Evolutionary conservation across 2,888 invertebrate species (phyloP), one percentile per base, ranked within the genome.

Genomic region (Hecatera dysodea): DNA sequence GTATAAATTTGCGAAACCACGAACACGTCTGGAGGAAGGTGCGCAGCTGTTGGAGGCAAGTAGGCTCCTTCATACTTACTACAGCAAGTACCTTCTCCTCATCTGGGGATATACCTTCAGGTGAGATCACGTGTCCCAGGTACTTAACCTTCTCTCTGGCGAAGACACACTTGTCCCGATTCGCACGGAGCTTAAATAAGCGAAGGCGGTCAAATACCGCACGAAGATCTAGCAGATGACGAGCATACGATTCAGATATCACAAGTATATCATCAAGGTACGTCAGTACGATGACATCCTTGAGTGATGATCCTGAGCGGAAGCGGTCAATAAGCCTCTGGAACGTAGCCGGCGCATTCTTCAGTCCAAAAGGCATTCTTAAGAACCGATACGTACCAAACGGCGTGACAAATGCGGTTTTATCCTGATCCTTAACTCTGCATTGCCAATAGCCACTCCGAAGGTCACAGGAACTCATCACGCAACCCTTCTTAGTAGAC

Each of bases 151-250:
- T n/a, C 1, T 46, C n/a, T 9, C 46, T n/a, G 9, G 46, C 46
- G 3, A 46, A 46, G 46, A n/a, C n/a, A n/a, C 46, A 46, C 46
- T 46, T n/a, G 4, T 46, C n/a, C 2, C 46, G n/a, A 8, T 50
- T 24, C 4, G 24, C 50, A 24, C 15, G 15, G 4, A 22, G 12
- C 11, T 24, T 24, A 50, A 56, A 56, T 0, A 56, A 1, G 1
- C 56, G 56, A 8, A 56, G 22, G 6, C 56, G 56, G 17, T 56
- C 36, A 19, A 56, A 56, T 22, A 56, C 56, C 22, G 56, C 56
- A 39, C 24, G 48, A 8, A 48, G 11, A 46, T 46, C 46, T 8
- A n/a, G n/a, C n/a, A 46, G 46, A 1, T 46, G 46, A 46, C n/a
- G n/a, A 19, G 46, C 9, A 3, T n/a, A 46, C 46, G 46, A 46